phyloP scores from a whole-genome alignment of 1,140 invertebrate genomes.

The Apis mellifera region DNA sequence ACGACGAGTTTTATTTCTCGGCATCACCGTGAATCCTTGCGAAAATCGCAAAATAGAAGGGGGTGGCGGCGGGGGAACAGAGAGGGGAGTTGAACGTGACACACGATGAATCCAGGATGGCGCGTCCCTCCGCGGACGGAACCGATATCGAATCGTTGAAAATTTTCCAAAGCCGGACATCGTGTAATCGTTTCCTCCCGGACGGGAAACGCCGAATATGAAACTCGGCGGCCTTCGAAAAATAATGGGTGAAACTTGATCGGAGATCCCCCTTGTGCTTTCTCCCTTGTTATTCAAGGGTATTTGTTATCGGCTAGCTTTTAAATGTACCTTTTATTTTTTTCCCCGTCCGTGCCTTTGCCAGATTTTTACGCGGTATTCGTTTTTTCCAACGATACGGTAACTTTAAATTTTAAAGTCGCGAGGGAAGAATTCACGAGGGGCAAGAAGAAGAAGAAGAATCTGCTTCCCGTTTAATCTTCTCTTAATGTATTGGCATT shows the following conservation, averaged over 20 bases:
- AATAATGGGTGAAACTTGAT: constrained; percentile 29
- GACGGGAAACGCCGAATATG: too few relatives aligned
- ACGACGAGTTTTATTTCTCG: constrained; percentile 57
- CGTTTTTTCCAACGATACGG: neutral
- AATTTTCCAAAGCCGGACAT: constrained; percentile 31
- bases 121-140: constrained; percentile 20
- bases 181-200: constrained; percentile 33
- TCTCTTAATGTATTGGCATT: neutral
- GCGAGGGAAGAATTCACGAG: neutral
- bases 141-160: constrained; percentile 45
- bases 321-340: too few relatives aligned
- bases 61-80: too few relatives aligned
- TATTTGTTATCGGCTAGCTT: constrained; percentile 1
- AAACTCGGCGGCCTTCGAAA: constrained; percentile 6
- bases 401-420: neutral
- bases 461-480: neutral
- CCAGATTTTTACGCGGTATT: neutral
- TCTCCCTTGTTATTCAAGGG: neutral
- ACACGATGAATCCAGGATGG: constrained; percentile 34
- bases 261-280: neutral
- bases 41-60: constrained; percentile 51
- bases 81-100: constrained; percentile 33
- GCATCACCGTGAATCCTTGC: constrained; percentile 42
- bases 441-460: neutral
- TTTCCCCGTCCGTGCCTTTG: neutral